phyloP scores from a whole-genome alignment of 1,140 invertebrate genomes.

The Drosophila littoralis region DNA sequence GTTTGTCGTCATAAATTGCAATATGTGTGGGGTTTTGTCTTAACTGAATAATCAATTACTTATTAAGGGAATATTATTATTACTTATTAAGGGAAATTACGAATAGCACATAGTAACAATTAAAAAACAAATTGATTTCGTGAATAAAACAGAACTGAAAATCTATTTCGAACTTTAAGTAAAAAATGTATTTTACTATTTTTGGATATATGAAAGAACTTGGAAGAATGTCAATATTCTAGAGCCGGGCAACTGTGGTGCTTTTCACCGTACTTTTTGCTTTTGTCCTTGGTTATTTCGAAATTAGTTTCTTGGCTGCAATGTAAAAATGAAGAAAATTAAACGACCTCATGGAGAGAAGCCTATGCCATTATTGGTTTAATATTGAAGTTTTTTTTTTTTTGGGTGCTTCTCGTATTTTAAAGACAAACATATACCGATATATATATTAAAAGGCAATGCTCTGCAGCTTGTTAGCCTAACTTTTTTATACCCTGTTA shows the following conservation, averaged over 20 bases:
- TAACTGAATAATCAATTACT: constrained; percentile 1
- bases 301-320: constrained; percentile 53
- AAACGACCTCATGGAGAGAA: constrained; percentile 13
- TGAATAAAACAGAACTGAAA: no score
- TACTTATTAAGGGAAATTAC: constrained; percentile 1
- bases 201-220: no score
- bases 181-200: no score
- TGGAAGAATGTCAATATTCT: background rate
- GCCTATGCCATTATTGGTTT: constrained; percentile 66
- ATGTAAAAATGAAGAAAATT: constrained; percentile 13
- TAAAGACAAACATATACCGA: constrained; percentile 13
- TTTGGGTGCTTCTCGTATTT: background rate
- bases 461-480: constrained; percentile 53
- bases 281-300: constrained; percentile 1
- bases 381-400: constrained; percentile 60
- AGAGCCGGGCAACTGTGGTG: background rate
- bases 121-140: no score
- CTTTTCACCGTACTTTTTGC: constrained; percentile 22
- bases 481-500: constrained; percentile 26
- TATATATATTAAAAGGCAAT: constrained; percentile 36
- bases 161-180: no score
- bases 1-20: background rate
- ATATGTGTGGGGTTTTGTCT: background rate
- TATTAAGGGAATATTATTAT: background rate
- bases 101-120: background rate